phyloP scores from a whole-genome alignment of 2,113 vertebrate species.

The Eidolon helvum region DNA sequence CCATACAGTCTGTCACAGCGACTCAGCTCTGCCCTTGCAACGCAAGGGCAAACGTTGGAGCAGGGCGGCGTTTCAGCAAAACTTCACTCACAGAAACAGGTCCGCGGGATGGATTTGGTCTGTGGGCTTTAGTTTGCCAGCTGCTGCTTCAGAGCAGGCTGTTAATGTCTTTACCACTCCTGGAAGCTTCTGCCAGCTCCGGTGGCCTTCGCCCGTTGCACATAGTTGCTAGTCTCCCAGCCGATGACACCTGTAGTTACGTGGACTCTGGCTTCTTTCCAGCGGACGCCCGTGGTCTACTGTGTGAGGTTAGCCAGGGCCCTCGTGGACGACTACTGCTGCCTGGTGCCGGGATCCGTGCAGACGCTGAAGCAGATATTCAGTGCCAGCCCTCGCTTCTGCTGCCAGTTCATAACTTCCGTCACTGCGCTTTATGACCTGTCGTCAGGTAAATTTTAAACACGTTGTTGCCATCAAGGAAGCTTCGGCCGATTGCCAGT shows the following conservation, averaged over 20 bases:
- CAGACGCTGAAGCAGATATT: slow-evolving; percentile 93
- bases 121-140: neutral
- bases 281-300: slow-evolving; percentile 92
- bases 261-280: neutral
- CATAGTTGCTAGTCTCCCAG: fast-evolving
- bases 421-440: slow-evolving; percentile 95
- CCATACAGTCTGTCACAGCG: fast-evolving
- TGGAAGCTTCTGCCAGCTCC: neutral
- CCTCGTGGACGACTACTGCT: slow-evolving; percentile 97
- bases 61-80: neutral
- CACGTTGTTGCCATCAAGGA: fast-evolving
- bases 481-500: neutral
- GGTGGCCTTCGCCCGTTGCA: neutral
- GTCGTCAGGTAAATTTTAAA: slow-evolving; percentile 86
- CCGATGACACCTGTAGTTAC: fast-evolving
- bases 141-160: neutral
- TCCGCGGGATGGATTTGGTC: neutral
- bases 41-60: no score
- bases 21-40: neutral
- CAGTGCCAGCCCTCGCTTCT: slow-evolving; percentile 95
- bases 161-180: no score
- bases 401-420: slow-evolving; percentile 97
- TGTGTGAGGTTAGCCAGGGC: slow-evolving; percentile 93
- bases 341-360: slow-evolving; percentile 92
- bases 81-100: neutral